A percentile compares a stretch with the other conserved stretches of the same genome.
phyloP scores from a whole-genome alignment of 2,888 invertebrate genomes.

The Temnothorax unifasciatus region DNA sequence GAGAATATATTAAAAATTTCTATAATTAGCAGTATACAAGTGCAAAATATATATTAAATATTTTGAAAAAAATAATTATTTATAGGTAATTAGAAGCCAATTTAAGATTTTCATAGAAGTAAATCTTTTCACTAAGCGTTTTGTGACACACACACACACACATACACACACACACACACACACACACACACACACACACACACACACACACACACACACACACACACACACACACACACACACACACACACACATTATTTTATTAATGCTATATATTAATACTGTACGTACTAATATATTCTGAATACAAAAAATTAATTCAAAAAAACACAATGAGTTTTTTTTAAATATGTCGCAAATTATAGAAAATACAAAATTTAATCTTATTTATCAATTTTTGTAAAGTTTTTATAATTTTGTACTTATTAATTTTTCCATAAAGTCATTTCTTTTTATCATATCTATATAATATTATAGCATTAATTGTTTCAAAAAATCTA shows the following conservation, averaged over 20 bases:
- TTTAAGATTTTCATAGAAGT: neutral
- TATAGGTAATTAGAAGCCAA: neutral
- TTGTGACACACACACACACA: too few relatives aligned
- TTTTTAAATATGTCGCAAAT: neutral
- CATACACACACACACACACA: too few relatives aligned
- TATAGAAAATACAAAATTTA: neutral
- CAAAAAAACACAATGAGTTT: neutral
- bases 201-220: too few relatives aligned
- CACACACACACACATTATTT: neutral
- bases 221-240: too few relatives aligned
- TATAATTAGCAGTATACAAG: neutral
- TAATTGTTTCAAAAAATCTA: neutral
- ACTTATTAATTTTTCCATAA: neutral
- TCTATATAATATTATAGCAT: neutral
- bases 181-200: too few relatives aligned
- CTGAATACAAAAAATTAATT: neutral
- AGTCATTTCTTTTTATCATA: neutral
- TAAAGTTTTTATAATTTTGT: neutral
- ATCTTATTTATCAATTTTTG: neutral
- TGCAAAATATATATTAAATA: neutral
- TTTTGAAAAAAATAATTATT: conserved; percentile 1
- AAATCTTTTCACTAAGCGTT: neutral
- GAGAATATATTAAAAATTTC: neutral
- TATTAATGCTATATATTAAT: neutral
- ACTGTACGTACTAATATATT: neutral